Evolutionary conservation across 2,797 vertebrate species (phyloP), one percentile per base, ranked within the genome.

Genomic region (Epinephelus coioides): DNA sequence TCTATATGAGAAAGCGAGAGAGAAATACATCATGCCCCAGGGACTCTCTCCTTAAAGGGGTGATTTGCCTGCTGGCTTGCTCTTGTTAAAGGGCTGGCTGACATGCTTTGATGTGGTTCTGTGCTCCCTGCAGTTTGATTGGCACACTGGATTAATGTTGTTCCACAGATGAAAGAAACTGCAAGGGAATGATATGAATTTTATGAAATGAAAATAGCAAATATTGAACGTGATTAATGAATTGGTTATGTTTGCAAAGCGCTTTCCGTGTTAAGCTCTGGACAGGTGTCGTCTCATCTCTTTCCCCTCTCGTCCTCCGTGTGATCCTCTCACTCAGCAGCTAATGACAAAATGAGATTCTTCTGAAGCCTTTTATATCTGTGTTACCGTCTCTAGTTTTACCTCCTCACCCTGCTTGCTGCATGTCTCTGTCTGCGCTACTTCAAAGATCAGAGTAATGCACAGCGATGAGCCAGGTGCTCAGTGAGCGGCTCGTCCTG

Each of bases 91-190:
- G 86, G 89, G 68, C 76, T 84, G 82, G 70, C 90, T 90, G 90
- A 88, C 89, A 79, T 55, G 90, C 93, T 95, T 94, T 94, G 90
- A 95, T 94, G 91, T 91, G 88, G 73, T 89, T 88, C 79, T 87
- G 69, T 70, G 84, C 92, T 90, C 91, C 92, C 91, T 79, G 89
- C 86, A 69, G 92, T 92, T 90, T 94, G 94, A 95, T 88, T 93
- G 94, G 88, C 89, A 89, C 67, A 21, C 59, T 77, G 89, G 89
- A 92, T 92, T 83, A 86, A 88, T 83, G 77, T 81, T 86, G 81
- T 85, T 86, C 80, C 84, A 56, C 81, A 87, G 82, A 90, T 92
- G 85, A 90, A 89, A 91, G 88, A 77, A 89, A 75, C 73, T 66
- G 84, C 40, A 4, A 60, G 25, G 74, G 70, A 85, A 77, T 65